Conservation (phyloP, 2,888 invertebrate species). For the Lithophane socia region DNA sequence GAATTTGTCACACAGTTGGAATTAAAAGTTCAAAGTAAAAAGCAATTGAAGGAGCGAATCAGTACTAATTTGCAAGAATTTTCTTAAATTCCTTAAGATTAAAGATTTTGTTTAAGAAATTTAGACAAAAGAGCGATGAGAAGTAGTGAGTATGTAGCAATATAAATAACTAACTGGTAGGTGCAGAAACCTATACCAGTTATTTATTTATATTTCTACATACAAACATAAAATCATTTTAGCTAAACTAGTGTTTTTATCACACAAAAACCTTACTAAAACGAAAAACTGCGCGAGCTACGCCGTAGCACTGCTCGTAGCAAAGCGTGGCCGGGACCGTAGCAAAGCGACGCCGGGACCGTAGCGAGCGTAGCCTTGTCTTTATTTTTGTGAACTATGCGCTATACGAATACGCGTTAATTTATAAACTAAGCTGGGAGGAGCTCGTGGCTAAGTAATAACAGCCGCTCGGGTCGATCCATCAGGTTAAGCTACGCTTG, state of each 20-base stretch:
- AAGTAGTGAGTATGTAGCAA: no score
- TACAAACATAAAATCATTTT: not conserved
- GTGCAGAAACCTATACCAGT: no score
- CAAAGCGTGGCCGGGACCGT: slow-evolving; percentile 14
- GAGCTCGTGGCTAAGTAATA: no score
- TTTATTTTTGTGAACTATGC: not conserved
- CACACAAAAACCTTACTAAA: not conserved
- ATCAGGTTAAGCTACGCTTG: no score
- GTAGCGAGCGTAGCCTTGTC: slow-evolving; percentile 22
- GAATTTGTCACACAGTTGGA: slow-evolving; percentile 33
- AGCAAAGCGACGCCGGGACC: slow-evolving; percentile 11
- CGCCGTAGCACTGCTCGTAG: slow-evolving; percentile 43
- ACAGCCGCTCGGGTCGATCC: no score
- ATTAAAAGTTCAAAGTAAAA: slow-evolving; percentile 25
- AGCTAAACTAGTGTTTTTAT: not conserved
- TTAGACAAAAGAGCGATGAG: not conserved
- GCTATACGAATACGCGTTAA: not conserved
- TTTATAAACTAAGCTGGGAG: no score
- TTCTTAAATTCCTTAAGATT: not conserved
- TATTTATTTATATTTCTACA: not conserved
- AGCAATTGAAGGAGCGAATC: not conserved
- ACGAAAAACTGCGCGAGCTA: not conserved
- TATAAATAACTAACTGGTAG: no score
- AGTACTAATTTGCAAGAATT: not conserved
- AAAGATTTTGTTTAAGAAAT: no score